Evolutionary conservation across 2,888 invertebrate genomes (phyloP).

Genomic region (Hemistola chrysoprasaria): DNA sequence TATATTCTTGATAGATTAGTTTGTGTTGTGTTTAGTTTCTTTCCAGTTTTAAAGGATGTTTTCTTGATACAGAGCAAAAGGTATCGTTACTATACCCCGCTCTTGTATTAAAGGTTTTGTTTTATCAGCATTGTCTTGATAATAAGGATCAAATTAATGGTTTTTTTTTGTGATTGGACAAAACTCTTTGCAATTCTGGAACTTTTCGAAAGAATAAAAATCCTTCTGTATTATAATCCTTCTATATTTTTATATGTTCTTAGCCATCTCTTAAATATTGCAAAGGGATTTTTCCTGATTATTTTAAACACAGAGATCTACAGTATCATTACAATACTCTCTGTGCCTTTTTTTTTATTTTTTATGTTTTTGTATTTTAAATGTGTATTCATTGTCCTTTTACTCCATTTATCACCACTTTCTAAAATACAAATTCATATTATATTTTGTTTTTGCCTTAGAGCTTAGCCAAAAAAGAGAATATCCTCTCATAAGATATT

Average conservation of each 20-base stretch:
- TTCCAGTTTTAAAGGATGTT: slow-evolving; percentile 31
- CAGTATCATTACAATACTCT: slow-evolving; percentile 71
- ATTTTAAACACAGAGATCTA: slow-evolving; percentile 44
- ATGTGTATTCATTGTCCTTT: too few species aligned
- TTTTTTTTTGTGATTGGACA: slow-evolving; percentile 31
- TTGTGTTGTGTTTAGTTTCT: slow-evolving; percentile 45
- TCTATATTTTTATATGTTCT: too few species aligned
- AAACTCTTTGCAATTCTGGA: slow-evolving; percentile 43
- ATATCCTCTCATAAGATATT: too few species aligned
- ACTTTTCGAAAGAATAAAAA: too few species aligned
- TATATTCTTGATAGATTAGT: slow-evolving; percentile 44
- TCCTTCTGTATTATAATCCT: too few species aligned
- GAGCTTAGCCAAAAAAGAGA: too few species aligned
- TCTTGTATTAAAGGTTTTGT: slow-evolving; percentile 34
- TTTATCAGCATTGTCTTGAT: slow-evolving; percentile 42
- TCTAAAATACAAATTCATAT: too few species aligned
- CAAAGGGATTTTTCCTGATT: slow-evolving; percentile 19
- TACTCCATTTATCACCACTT: too few species aligned
- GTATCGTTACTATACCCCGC: slow-evolving; percentile 65
- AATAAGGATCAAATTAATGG: slow-evolving; percentile 24
- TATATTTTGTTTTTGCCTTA: too few species aligned
- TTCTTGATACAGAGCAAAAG: slow-evolving; percentile 46
- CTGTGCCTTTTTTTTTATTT: slow-evolving; percentile 49
- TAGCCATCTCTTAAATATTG: background rate
- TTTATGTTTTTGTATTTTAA: slow-evolving; percentile 47